Conservation (phyloP, 1,140 invertebrate species). For the Bombus consobrinus region DNA sequence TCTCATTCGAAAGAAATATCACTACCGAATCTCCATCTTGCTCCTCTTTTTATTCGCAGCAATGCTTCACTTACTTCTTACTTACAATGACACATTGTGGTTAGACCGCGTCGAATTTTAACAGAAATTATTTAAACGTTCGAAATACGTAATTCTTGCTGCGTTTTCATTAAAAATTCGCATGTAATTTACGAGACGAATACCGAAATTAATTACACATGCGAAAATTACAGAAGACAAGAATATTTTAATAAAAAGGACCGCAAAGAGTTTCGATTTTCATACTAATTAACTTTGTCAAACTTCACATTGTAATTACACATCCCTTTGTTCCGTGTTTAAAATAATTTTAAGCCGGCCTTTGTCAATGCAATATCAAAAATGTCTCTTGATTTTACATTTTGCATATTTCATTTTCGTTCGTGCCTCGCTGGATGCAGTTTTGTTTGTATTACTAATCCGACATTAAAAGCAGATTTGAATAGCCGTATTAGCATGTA, state of each 20-base stretch:
- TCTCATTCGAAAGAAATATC: background rate
- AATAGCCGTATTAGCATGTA: conserved; percentile 48
- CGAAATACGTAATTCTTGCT: background rate
- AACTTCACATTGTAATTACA: conserved; percentile 31
- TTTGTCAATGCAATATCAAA: conserved; percentile 32
- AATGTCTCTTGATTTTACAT: conserved; percentile 25
- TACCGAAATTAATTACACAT: conserved; percentile 16
- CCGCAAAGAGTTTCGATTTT: conserved; percentile 25
- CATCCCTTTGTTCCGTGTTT: conserved; percentile 18
- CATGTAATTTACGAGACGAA: background rate
- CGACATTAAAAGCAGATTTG: conserved; percentile 42
- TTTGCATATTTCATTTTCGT: conserved; percentile 9
- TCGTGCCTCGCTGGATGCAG: too few relatives aligned
- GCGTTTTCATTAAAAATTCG: background rate
- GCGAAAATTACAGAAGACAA: conserved; percentile 4
- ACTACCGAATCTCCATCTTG: background rate
- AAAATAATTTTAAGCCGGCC: conserved; percentile 32
- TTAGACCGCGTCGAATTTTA: background rate
- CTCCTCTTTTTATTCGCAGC: background rate
- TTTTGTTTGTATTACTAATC: conserved; percentile 33
- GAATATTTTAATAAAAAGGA: conserved; percentile 27
- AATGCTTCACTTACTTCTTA: background rate
- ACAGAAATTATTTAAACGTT: background rate
- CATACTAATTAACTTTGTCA: conserved; percentile 35
- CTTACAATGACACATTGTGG: background rate